Percentiles rank a stretch among this genome's conserved stretches.
phyloP scores from a whole-genome alignment of 2,888 invertebrate species.

The Caenorhabditis sp. region DNA sequence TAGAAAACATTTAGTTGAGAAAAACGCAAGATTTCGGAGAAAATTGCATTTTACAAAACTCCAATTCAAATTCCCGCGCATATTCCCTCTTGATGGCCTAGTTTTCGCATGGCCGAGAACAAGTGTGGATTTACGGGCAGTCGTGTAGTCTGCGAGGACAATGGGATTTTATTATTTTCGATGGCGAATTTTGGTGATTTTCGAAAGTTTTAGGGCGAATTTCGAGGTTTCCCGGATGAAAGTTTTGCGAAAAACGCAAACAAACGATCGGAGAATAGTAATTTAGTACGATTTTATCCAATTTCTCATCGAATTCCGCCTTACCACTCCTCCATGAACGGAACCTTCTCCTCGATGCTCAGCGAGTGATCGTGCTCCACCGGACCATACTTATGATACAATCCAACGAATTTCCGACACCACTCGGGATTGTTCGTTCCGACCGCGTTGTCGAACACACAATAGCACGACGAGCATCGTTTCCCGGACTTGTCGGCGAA shows the following conservation, averaged over 20 bases:
- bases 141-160: neutral
- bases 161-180: neutral
- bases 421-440: slow-evolving; percentile 59
- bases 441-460: slow-evolving; percentile 80
- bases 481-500: slow-evolving; percentile 75
- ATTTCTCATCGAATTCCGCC: neutral
- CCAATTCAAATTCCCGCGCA: neutral
- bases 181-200: neutral
- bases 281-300: neutral
- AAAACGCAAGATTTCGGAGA: neutral
- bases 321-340: slow-evolving; percentile 85
- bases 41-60: neutral
- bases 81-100: neutral
- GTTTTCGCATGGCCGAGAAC: neutral
- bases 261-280: too few relatives aligned
- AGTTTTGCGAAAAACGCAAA: neutral
- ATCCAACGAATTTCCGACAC: slow-evolving; percentile 67
- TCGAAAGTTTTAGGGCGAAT: neutral
- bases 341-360: slow-evolving; percentile 84
- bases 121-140: neutral
- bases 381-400: slow-evolving; percentile 76
- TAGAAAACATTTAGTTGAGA: neutral
- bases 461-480: slow-evolving; percentile 81
- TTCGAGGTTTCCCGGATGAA: neutral
- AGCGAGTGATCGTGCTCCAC: slow-evolving; percentile 84